Percentiles rank a stretch among this genome's conserved stretches.
Conservation (phyloP, 2,797 vertebrate species). For the Spheniscus humboldti region DNA sequence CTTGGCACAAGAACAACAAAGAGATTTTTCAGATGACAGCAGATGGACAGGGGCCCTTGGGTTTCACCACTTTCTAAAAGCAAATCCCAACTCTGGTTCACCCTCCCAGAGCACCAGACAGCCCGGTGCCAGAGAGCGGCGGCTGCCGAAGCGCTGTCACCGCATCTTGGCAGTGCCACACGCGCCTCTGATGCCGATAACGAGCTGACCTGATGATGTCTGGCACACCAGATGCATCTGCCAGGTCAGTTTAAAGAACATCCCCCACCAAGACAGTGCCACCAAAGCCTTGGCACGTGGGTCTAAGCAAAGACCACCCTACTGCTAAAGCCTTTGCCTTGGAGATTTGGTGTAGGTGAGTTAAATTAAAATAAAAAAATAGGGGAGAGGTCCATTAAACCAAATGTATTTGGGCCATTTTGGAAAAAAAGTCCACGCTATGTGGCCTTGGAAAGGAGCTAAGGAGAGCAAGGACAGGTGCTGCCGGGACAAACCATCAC, state of each 20-base stretch:
- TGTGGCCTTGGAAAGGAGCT: background rate
- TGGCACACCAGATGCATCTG: background rate
- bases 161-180: background rate
- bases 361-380: background rate
- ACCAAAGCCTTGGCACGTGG: accelerated
- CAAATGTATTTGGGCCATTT: background rate
- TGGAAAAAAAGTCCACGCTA: background rate
- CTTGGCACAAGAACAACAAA: background rate
- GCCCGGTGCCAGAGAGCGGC: background rate
- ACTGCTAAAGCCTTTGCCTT: background rate
- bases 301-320: background rate
- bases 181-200: accelerated
- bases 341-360: background rate
- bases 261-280: accelerated
- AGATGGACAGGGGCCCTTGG: accelerated
- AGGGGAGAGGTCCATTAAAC: background rate
- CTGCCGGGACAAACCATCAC: background rate
- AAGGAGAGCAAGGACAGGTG: background rate
- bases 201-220: background rate
- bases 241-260: background rate
- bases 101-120: background rate
- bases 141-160: background rate
- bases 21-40: background rate
- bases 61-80: background rate
- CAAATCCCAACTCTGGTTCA: background rate